Base-by-base conservation (phyloP, 92 coral and sea anemone genomes). In the Montipora capitata region DNA sequence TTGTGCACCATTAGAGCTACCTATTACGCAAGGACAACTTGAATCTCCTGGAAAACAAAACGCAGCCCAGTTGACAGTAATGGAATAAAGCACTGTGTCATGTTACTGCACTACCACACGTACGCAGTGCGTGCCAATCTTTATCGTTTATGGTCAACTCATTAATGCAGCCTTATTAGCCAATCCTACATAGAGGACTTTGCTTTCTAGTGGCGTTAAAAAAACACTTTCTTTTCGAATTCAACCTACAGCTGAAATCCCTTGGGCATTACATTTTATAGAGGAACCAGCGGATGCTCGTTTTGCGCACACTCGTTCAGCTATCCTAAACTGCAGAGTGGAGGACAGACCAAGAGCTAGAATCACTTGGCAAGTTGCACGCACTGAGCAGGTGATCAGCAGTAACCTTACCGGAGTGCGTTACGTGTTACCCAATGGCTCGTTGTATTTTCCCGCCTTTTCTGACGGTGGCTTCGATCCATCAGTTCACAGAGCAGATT, bases 261-360 rank as follows among this genome's bases (percentile, higher is more conserved):
- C 98, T 40, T 82, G 90, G 96, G 96, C 92, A 7, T 92, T 98
- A 42, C 90, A 93, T 38, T 98, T 98, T 76, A 77, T 63, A n/a
- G 88, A 98, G 78, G 99, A 98, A 86, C 99, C 99, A 88, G 92
- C 90, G 79, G 96, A 96, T 82, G 94, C 95, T 51, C 96, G 85
- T 66, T 98, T 98, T 93, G 96, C 99, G 74, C 96, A 93, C 81
- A 94, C 91, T 80, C 96, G 92, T 80, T 91, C 94, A 56, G 98
- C 95, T 45, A 90, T 94, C 52, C 92, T 98, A 41, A 92, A 93
- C 58, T 98, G 99, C 73, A 68, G 65, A 35, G 98, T 91, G 58
- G 91, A 72, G 38, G 96, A 91, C 63, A 88, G 91, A 64, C 98
- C 98, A 6, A 80, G 72, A 44, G 94, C 98, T 65, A 74, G 12